Percentiles rank a stretch among this genome's conserved stretches.
phyloP scores from a whole-genome alignment of 2,797 vertebrate species.

The Notamacropus eugenii region DNA sequence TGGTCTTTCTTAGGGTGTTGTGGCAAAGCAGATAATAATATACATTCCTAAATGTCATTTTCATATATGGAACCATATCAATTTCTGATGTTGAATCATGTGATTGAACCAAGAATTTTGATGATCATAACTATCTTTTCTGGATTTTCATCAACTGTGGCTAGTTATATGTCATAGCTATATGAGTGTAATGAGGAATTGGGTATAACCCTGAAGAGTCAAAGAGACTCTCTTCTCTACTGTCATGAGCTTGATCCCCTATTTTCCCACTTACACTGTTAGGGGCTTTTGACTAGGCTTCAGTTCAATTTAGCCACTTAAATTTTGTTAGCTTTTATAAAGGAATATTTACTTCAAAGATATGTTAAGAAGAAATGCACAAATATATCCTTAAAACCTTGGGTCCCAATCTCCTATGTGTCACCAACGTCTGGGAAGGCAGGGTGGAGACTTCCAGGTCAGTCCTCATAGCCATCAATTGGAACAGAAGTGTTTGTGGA shows the following conservation, averaged over 20 bases:
- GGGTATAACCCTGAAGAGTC: not conserved
- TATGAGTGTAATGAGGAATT: not conserved
- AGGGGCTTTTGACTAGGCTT: not conserved
- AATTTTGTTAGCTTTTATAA: not conserved
- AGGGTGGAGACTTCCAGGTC: not conserved
- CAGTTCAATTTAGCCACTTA: not conserved
- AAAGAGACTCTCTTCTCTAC: not conserved
- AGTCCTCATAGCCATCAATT: not conserved
- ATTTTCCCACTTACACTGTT: not conserved
- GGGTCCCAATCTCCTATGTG: not conserved
- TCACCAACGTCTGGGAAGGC: not conserved
- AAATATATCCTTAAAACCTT: not conserved
- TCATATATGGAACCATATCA: not conserved
- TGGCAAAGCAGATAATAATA: not conserved
- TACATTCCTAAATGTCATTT: not conserved
- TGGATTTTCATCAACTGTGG: too few species aligned
- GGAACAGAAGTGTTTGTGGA: not conserved
- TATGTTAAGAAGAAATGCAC: not conserved
- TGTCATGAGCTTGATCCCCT: not conserved
- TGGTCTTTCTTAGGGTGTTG: not conserved
- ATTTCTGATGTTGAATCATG: not conserved
- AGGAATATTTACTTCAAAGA: not conserved
- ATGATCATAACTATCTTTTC: too few species aligned
- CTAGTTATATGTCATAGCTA: not conserved
- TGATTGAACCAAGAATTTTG: too few species aligned